Conservation (phyloP, 2,888 invertebrate genomes). For the Chalcis sispes region DNA sequence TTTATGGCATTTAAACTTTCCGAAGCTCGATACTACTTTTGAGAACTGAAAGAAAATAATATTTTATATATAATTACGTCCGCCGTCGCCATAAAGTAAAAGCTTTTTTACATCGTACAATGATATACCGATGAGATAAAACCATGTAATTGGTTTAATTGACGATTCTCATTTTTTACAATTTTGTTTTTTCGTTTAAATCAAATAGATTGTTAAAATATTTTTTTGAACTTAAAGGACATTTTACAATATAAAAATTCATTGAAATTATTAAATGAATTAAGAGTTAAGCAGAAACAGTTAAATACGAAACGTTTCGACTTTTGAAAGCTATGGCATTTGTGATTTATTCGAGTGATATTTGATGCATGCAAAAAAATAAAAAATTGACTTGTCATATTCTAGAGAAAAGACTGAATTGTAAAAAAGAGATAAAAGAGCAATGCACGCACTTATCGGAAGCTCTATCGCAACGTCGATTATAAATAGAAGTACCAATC, state of each 20-base stretch:
- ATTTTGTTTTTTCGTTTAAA: too few species aligned
- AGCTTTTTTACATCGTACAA: too few species aligned
- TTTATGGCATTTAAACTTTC: conserved; percentile 16
- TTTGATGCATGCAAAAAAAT: conserved; percentile 8
- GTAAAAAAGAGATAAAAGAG: neutral
- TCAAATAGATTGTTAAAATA: too few species aligned
- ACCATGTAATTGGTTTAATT: conserved; percentile 27
- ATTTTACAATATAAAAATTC: too few species aligned
- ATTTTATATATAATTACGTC: conserved; percentile 18
- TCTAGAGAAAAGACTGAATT: conserved; percentile 10
- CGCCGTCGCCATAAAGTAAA: conserved; percentile 3
- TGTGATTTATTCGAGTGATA: conserved; percentile 11
- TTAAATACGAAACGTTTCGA: conserved; percentile 30
- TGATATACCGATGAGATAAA: neutral
- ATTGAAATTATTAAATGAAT: too few species aligned
- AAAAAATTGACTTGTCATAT: conserved; percentile 51
- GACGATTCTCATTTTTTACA: too few species aligned
- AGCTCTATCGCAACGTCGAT: conserved; percentile 42
- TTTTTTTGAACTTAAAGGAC: too few species aligned
- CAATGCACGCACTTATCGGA: conserved; percentile 29
- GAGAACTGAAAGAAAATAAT: conserved; percentile 8
- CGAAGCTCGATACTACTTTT: conserved; percentile 1
- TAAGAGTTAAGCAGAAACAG: too few species aligned
- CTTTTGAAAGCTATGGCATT: conserved; percentile 41
- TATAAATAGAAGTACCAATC: conserved; percentile 39